phyloP scores from a whole-genome alignment of 2,888 invertebrate genomes.

The Tuberolachnus salignus region DNA sequence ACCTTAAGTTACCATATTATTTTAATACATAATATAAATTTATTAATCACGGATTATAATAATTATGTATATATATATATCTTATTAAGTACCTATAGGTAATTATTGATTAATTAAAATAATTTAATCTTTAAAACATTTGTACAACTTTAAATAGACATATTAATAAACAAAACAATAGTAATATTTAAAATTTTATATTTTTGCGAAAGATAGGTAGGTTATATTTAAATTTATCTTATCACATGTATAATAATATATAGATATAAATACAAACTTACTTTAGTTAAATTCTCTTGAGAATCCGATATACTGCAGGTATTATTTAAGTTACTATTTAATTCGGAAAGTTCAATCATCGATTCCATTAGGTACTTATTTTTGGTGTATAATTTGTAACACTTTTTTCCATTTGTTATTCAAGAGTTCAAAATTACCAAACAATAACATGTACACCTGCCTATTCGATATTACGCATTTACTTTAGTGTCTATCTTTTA shows the following conservation, averaged over 20 bases:
- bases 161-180: no score
- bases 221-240: no score
- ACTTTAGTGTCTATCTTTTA: no score
- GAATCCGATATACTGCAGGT: slow-evolving; percentile 1
- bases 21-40: no score
- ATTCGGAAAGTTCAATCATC: slow-evolving; percentile 30
- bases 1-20: no score
- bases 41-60: no score
- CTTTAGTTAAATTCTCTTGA: slow-evolving; percentile 38
- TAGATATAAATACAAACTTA: slow-evolving; percentile 23
- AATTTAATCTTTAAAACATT: no score
- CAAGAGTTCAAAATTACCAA: neutral
- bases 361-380: slow-evolving; percentile 36
- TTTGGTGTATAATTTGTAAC: neutral
- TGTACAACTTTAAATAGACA: no score
- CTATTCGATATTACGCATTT: neutral
- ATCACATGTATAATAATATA: no score
- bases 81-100: no score
- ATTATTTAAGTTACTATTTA: slow-evolving; percentile 24
- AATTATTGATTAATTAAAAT: no score
- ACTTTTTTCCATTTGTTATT: slow-evolving; percentile 5
- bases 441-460: neutral
- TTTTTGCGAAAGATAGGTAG: neutral
- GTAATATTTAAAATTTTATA: neutral
- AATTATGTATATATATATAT: no score